Evolutionary conservation across 2,797 vertebrate species (phyloP).

Genomic region (Sardinella longiceps): DNA sequence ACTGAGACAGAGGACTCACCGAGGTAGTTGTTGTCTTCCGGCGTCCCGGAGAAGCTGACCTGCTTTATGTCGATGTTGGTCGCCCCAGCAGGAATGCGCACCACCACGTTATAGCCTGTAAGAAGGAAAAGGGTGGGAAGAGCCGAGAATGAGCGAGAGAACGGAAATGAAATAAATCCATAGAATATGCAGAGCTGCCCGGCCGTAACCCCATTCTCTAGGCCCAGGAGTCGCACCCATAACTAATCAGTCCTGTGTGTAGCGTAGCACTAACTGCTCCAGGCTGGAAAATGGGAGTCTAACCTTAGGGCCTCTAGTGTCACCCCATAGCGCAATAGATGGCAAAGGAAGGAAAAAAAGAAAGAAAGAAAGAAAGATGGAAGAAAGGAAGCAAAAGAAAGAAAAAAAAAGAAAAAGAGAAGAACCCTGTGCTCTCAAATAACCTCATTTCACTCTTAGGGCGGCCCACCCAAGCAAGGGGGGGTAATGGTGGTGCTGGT

Average conservation of each 20-base stretch:
- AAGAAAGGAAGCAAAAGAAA: conserved; percentile 26
- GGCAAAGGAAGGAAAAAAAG: conserved; percentile 47
- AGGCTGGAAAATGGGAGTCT: conserved; percentile 54
- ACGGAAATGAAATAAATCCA: not conserved
- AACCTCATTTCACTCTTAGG: conserved; percentile 66
- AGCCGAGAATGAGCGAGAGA: not conserved
- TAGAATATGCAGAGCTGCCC: not conserved
- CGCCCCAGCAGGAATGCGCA: conserved; percentile 92
- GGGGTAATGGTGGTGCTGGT: not conserved
- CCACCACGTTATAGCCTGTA: conserved; percentile 90
- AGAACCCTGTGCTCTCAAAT: conserved; percentile 62
- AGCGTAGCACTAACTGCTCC: conserved; percentile 32
- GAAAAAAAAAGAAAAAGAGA: conserved; percentile 35
- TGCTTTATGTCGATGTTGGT: conserved; percentile 93
- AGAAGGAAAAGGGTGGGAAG: not conserved
- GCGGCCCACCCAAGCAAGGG: conserved; percentile 55
- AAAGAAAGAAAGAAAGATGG: not conserved
- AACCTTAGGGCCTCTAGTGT: conserved; percentile 60
- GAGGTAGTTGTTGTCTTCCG: conserved; percentile 97
- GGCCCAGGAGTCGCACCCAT: conserved; percentile 31
- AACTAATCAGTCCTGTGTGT: conserved; percentile 63
- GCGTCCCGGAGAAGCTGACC: conserved; percentile 93
- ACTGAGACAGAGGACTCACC: conserved; percentile 74
- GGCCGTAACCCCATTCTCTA: conserved; percentile 9
- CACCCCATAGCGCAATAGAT: conserved; percentile 58